Conservation (phyloP, 2,797 vertebrate genomes). For the Choloepus didactylus region DNA sequence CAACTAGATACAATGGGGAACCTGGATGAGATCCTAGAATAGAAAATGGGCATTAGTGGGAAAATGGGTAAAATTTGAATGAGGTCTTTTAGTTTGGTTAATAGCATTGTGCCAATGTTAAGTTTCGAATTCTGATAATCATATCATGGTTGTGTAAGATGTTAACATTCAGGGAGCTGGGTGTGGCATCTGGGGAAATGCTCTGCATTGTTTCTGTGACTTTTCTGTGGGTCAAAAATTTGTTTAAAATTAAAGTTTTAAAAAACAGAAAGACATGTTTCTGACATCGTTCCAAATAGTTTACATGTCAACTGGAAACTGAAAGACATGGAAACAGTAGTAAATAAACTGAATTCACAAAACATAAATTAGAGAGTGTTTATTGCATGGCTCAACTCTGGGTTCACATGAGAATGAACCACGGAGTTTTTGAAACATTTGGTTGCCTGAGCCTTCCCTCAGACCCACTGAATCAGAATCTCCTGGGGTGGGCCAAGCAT, state of each 20-base stretch:
- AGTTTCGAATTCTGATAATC: background rate
- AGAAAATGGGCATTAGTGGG: background rate
- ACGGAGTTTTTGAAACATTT: too few relatives aligned
- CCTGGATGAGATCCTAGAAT: background rate
- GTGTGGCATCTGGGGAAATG: background rate
- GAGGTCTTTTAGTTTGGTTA: background rate
- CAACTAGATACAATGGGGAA: background rate
- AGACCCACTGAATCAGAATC: background rate
- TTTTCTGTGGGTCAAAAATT: background rate
- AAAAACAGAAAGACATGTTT: background rate
- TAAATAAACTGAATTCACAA: fast-evolving
- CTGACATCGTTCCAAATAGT: background rate
- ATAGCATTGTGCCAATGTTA: background rate
- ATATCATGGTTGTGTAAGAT: background rate
- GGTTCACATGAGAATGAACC: fast-evolving
- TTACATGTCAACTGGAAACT: too few relatives aligned
- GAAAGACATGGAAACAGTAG: too few relatives aligned
- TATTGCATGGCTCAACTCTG: fast-evolving
- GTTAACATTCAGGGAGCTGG: background rate
- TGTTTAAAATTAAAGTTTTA: background rate
- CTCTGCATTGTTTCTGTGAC: background rate
- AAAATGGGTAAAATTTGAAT: background rate
- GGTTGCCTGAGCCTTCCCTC: background rate
- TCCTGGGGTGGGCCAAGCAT: too few relatives aligned
- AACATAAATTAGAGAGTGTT: fast-evolving